These are phyloP conservation scores for Geotrypetes seraphini DNA, from an alignment of 2,797 vertebrate species.

Conservation along the genomic window DNA sequence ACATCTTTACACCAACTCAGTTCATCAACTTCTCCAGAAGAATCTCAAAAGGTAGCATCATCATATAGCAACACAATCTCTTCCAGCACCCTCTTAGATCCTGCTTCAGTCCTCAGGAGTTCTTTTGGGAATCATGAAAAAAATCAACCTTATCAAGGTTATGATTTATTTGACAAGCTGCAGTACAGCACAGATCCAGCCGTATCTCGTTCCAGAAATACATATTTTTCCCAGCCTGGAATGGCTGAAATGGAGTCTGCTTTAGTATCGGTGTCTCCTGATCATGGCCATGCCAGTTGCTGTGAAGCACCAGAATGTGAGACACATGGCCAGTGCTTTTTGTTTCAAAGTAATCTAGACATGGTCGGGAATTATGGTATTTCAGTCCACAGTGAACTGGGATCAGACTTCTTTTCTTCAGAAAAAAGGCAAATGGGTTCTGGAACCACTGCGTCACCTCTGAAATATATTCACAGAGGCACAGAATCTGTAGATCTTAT, in stretches of 20 bases:
- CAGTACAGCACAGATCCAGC: constrained; percentile 5
- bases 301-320: background rate
- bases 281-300: background rate
- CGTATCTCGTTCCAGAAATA: constrained; percentile 6
- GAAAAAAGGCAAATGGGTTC: constrained; percentile 6
- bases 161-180: constrained; percentile 1
- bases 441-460: constrained; percentile 10
- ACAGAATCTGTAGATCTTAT: constrained; percentile 6
- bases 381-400: constrained; percentile 8
- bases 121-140: constrained; percentile 8
- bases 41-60: constrained; percentile 8
- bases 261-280: constrained; percentile 7
- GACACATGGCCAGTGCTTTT: background rate
- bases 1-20: constrained; percentile 52
- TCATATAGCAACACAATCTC: constrained; percentile 5
- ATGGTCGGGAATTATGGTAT: constrained; percentile 1
- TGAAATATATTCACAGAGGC: background rate
- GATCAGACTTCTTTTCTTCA: constrained; percentile 20
- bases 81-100: background rate
- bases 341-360: constrained; percentile 14
- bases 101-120: background rate
- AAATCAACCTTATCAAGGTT: constrained; percentile 8
- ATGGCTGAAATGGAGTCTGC: background rate
- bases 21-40: constrained; percentile 13
- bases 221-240: constrained; percentile 1